These are phyloP conservation scores for Calypte anna DNA, from an alignment of 2,113 vertebrate genomes.

Conservation along the genomic window DNA sequence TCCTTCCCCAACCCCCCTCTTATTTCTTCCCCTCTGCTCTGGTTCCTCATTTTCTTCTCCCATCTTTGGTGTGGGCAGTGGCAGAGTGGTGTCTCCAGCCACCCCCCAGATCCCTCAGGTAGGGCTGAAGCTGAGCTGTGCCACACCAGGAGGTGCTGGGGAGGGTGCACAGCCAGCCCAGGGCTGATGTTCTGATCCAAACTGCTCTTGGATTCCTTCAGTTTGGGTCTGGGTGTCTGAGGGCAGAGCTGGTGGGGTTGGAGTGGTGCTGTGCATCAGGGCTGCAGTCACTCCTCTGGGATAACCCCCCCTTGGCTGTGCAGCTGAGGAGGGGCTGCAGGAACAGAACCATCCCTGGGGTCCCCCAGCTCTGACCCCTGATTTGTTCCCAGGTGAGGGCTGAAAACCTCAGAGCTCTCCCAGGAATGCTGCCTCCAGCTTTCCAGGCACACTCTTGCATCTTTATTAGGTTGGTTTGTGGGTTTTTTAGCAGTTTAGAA, in stretches of 20 bases:
- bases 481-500: neutral
- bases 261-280: neutral
- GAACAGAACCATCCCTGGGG: too few species aligned
- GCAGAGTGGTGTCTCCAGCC: neutral
- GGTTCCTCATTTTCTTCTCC: neutral
- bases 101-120: neutral
- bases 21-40: neutral
- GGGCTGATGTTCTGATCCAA: neutral
- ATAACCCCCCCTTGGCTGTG: neutral
- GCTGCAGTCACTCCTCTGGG: neutral
- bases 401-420: neutral
- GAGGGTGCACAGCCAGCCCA: neutral
- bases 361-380: neutral
- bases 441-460: too few species aligned
- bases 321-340: neutral
- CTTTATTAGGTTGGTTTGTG: too few species aligned
- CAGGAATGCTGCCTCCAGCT: neutral
- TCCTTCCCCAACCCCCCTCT: neutral
- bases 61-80: neutral
- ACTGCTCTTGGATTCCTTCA: neutral
- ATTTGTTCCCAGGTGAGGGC: neutral
- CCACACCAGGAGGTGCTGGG: too few species aligned
- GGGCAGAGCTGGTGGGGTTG: neutral
- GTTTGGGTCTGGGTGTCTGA: neutral
- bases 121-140: too few species aligned